Base-by-base conservation (phyloP, 2,888 invertebrate species). In the Chaetoderma sp. region DNA sequence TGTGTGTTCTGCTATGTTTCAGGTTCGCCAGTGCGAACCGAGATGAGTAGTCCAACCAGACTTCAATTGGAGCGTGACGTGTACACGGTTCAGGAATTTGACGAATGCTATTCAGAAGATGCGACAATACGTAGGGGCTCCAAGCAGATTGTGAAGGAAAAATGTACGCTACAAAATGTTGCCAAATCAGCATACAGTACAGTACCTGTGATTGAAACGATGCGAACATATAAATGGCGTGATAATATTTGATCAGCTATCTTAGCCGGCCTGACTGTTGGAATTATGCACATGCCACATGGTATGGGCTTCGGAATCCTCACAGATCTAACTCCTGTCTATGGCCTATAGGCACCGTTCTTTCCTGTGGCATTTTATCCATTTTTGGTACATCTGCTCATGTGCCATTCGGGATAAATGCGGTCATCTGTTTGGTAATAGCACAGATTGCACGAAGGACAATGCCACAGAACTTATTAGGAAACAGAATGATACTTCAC, bases 201-300 rank as follows among this genome's bases (percentile, higher is more conserved):
- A 56, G 30, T 77, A 32, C 77, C 77, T 1, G 44, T 75, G 16
- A 42, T 77, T 4, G 52, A 58, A 5, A 65, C 70, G 16, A 39
- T 74, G 23, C 52, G 71, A 16, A 70, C 56, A 6, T 81, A 81
- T 65, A 68, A 74, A 21, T 45, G 75, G 27, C 73, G 67, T 57
- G 60, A 75, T 18, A 77, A 71, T 57, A 60, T 80, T 0, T 30
- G 78, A 13, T 71, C 64, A 6, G 83, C 82, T 68, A 27, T 78
- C 21, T 39, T 81, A 8, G 72, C 79, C 13, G 83, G 82, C 1
- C 58, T 83, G 13, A 79, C 81, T 10, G 76, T 74, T 21, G 80
- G 78, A 13, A 80, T 81, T 63, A 74, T 83, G 65, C 81, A 84
- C 63, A 75, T 84, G 28, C 81, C 84, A 1, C 83, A 81, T 64